phyloP scores from a whole-genome alignment of 2,888 invertebrate species.

The Cryptus viduatorius region DNA sequence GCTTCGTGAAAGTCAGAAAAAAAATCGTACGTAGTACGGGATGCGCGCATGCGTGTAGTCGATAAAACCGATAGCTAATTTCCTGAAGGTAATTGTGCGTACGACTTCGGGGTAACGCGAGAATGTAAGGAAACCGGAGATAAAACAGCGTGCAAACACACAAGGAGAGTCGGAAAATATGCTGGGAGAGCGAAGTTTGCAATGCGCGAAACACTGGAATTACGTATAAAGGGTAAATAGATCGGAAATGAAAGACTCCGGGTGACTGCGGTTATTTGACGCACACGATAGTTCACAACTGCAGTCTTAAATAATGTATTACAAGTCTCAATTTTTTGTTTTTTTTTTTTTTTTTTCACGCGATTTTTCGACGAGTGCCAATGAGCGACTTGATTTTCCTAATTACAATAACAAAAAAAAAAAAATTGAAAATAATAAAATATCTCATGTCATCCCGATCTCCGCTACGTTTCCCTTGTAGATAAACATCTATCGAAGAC shows the following conservation, averaged over 20 bases:
- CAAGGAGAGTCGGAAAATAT: slow-evolving; percentile 1
- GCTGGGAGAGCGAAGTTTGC: no score
- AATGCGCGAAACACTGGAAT: neutral
- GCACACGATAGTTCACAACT: neutral
- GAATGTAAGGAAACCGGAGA: neutral
- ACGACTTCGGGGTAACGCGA: slow-evolving; percentile 13
- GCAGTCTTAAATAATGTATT: neutral
- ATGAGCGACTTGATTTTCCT: neutral
- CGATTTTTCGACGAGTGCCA: neutral
- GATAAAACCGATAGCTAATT: slow-evolving; percentile 39
- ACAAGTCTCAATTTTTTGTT: no score
- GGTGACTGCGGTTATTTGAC: no score
- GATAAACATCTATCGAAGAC: neutral
- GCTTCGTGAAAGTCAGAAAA: slow-evolving; percentile 3
- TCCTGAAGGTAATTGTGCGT: slow-evolving; percentile 29
- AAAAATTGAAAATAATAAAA: neutral
- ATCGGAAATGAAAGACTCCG: no score
- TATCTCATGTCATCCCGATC: neutral
- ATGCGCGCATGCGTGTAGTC: slow-evolving; percentile 1
- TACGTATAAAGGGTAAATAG: neutral
- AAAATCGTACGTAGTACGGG: neutral
- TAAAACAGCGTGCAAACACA: neutral
- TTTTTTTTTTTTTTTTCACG: no score
- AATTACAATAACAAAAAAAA: neutral
- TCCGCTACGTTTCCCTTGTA: neutral